These are phyloP conservation scores for Haemorhous mexicanus DNA, from an alignment of 2,113 vertebrate species.

Conservation along the genomic window DNA sequence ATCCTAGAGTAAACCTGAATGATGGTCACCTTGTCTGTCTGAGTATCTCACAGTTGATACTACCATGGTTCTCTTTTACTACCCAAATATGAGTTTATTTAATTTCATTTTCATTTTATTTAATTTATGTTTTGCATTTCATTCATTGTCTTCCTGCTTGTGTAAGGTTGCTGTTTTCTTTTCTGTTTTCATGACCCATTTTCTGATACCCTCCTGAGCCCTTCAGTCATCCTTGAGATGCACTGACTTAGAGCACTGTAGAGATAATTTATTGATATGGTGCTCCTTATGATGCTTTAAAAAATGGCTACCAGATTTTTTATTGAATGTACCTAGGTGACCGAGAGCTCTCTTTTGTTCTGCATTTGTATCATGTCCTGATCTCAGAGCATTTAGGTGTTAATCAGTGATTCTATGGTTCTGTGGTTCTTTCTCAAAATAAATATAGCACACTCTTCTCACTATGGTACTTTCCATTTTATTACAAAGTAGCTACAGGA, in stretches of 20 bases:
- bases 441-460: background rate
- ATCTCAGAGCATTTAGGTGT: background rate
- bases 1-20: background rate
- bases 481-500: background rate
- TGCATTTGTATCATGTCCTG: background rate
- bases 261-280: background rate
- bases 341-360: background rate
- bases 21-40: rapidly evolving
- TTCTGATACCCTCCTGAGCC: background rate
- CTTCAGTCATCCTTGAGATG: background rate
- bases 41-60: background rate
- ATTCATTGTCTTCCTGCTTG: background rate
- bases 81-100: background rate
- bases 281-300: background rate
- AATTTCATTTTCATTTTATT: background rate
- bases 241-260: background rate
- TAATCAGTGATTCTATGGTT: background rate
- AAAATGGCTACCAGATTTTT: background rate
- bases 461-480: background rate
- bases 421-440: background rate
- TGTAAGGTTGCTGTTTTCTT: background rate
- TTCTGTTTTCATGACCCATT: background rate
- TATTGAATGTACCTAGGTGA: background rate
- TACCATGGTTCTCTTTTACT: background rate
- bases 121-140: background rate